Conservation (phyloP, 2,113 vertebrate species). For the Scolopax mira region DNA sequence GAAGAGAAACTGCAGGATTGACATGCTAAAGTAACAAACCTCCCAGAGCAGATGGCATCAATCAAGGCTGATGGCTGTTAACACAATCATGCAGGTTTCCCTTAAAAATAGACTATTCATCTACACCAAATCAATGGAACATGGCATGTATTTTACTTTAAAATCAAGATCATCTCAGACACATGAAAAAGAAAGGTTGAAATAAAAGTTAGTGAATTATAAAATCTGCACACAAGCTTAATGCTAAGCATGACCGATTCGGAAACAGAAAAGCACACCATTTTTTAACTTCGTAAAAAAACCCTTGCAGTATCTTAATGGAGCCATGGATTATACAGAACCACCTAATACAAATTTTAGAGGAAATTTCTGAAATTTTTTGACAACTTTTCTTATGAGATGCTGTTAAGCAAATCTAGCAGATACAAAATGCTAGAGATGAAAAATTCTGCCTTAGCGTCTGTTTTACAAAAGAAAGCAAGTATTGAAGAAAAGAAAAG, state of each 20-base stretch:
- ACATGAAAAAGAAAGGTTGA: neutral
- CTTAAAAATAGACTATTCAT: constrained; percentile 8
- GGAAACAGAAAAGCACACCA: neutral
- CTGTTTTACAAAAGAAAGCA: neutral
- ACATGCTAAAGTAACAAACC: constrained; percentile 24
- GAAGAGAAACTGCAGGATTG: constrained; percentile 11
- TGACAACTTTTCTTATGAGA: neutral
- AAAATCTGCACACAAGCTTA: neutral
- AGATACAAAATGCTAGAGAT: neutral
- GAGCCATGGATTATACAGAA: neutral
- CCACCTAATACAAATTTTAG: neutral
- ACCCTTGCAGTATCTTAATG: neutral
- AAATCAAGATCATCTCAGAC: neutral
- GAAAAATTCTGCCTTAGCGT: neutral
- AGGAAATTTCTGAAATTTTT: neutral
- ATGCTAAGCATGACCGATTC: neutral
- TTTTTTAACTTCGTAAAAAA: neutral
- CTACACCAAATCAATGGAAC: neutral
- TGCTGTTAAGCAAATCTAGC: neutral
- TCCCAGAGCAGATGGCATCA: constrained; percentile 34
- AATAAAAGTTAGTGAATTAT: neutral
- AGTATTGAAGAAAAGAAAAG: neutral
- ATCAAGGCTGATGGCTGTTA: constrained; percentile 38
- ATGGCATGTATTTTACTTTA: neutral
- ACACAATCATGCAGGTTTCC: neutral